Evolutionary conservation across 2,113 vertebrate genomes (phyloP), one percentile per base, ranked within the genome.

Genomic region (Plectropomus leopardus): DNA sequence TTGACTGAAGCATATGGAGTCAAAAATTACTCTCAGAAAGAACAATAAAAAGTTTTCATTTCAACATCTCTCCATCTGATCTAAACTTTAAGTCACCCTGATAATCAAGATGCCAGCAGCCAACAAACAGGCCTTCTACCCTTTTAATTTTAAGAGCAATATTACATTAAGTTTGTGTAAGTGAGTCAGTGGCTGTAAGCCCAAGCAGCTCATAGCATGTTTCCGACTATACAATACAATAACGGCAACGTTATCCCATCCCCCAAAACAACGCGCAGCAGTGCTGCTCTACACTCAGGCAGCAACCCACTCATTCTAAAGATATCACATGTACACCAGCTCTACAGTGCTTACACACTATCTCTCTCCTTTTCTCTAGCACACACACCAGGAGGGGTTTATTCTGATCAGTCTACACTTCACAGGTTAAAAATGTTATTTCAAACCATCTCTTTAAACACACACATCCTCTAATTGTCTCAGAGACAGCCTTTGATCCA

Each of bases 291-390:
- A 89, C 86, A 61, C 85, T 87, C 76, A 81, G 83, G 82, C 85
- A 78, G 44, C 92, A 84, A 36, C 94, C 94, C 93, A 95, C 94
- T 94, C 93, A 85, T 88, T 94, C 92, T 94, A 94, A 94, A 94
- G 93, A 95, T 95, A 95, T 92, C 92, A 81, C 88, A 84, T 76
- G 78, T 74, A 87, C 84, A 84, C 77, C 86, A 84, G 84, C 88
- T 91, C 74, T 69, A 81, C 73, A 90, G 75, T 26, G 26, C 66
- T 64, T 5, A 70, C 78, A 82, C 69, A 73, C 71, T n/a, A n/a
- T 45, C 45, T 28, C 67, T 30, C 66, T n/a, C 51, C 47, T 77
- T 78, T 70, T 67, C 72, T 45, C 50, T 47, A 51, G 28, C 69
- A 42, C 61, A 58, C 59, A 71, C 66, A 72, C 72, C 67, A 72